These are phyloP conservation scores for Istiophorus platypterus DNA, from an alignment of 2,113 vertebrate species.

Conservation along the genomic window DNA sequence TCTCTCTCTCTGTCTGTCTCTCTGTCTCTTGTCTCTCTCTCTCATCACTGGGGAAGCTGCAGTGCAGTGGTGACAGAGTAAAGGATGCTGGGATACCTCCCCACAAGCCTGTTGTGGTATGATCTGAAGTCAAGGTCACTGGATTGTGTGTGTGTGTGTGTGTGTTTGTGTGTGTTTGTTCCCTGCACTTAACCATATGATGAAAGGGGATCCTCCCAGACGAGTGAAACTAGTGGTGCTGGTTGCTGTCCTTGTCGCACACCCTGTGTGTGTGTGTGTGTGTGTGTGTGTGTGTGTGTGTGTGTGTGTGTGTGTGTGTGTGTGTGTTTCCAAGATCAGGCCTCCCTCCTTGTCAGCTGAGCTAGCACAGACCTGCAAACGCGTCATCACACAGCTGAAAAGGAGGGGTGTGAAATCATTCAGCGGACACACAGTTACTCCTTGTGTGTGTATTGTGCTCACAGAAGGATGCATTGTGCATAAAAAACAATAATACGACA, in stretches of 20 bases:
- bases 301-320: slow-evolving; percentile 15
- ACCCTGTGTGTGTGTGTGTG: slow-evolving; percentile 11
- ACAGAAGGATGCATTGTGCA: not conserved
- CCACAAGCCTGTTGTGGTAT: slow-evolving; percentile 23
- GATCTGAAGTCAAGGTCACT: slow-evolving; percentile 69
- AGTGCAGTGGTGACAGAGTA: slow-evolving; percentile 51
- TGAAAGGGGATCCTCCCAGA: slow-evolving; percentile 55
- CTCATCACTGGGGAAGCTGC: slow-evolving; percentile 44
- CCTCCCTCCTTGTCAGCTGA: slow-evolving; percentile 60
- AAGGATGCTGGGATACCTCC: slow-evolving; percentile 53
- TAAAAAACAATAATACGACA: not conserved
- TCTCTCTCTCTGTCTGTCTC: not conserved
- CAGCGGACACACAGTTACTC: not conserved
- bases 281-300: slow-evolving; percentile 10
- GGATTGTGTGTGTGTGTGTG: slow-evolving; percentile 2
- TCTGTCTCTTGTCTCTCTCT: not conserved
- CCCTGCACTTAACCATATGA: not conserved
- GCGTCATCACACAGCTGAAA: slow-evolving; percentile 24
- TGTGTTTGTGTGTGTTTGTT: not conserved
- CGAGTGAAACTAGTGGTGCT: not conserved
- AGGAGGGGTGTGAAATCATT: slow-evolving; percentile 52
- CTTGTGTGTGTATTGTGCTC: slow-evolving; percentile 7
- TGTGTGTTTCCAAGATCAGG: slow-evolving; percentile 45
- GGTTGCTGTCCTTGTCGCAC: not conserved
- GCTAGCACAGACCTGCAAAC: slow-evolving; percentile 56